phyloP scores from a whole-genome alignment of 2,797 vertebrate species.

The Galaxias olidus region DNA sequence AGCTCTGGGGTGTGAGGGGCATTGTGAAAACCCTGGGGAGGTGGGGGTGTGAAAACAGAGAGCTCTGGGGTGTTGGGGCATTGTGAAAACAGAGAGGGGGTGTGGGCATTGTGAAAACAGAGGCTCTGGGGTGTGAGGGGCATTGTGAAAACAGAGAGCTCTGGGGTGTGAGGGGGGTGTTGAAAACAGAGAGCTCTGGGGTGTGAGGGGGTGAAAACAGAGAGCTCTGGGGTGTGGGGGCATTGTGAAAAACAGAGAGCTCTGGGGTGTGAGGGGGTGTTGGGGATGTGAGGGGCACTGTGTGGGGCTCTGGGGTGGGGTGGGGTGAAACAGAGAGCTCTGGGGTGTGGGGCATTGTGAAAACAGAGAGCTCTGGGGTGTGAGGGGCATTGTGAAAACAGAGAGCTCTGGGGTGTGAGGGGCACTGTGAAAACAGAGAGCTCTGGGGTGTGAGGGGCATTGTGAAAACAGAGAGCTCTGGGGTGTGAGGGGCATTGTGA shows the following conservation, averaged over 20 bases:
- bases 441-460: too few species aligned
- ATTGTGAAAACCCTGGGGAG: background rate
- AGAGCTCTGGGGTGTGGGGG: constrained; percentile 44
- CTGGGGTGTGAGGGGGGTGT: constrained; percentile 30
- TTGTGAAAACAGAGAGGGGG: constrained; percentile 22
- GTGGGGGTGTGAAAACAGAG: constrained; percentile 61
- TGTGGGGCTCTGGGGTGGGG: too few species aligned
- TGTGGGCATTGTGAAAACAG: constrained; percentile 48
- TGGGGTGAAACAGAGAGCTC: constrained; percentile 56
- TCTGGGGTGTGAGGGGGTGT: too few species aligned
- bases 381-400: constrained; percentile 63
- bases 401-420: constrained; percentile 44
- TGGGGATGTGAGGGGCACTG: constrained; percentile 65
- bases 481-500: constrained; percentile 40
- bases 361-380: constrained; percentile 52
- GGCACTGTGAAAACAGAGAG: too few species aligned
- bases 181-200: constrained; percentile 11
- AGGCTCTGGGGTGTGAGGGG: constrained; percentile 53
- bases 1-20: constrained; percentile 44
- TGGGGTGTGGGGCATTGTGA: constrained; percentile 45
- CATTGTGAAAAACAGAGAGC: background rate
- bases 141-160: constrained; percentile 65
- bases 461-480: too few species aligned
- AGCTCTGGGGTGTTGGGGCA: constrained; percentile 44
- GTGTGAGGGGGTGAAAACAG: constrained; percentile 64